Evolutionary conservation across 2,888 invertebrate genomes (phyloP).

Genomic region (Agapostemon virescens): DNA sequence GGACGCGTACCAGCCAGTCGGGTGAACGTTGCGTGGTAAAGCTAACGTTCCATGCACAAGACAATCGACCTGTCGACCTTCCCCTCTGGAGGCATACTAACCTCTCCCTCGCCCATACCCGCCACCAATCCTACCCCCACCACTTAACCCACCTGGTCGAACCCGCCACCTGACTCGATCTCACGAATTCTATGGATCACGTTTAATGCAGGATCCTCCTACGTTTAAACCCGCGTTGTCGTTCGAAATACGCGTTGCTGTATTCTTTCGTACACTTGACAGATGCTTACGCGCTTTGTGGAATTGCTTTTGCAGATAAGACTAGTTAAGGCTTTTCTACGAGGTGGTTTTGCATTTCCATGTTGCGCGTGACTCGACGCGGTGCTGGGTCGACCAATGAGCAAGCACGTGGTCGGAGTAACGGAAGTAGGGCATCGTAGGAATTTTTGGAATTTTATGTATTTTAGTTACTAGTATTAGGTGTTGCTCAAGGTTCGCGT

Average conservation of each 20-base stretch:
- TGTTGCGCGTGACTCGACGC: too few relatives aligned
- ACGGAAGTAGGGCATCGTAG: too few relatives aligned
- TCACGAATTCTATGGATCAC: slow-evolving; percentile 62
- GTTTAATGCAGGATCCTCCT: slow-evolving; percentile 39
- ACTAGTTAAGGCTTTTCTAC: not conserved
- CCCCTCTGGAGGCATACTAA: slow-evolving; percentile 67
- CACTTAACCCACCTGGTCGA: slow-evolving; percentile 67
- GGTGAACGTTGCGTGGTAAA: not conserved
- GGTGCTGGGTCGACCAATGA: too few relatives aligned
- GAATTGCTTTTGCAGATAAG: not conserved
- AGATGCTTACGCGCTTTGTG: not conserved
- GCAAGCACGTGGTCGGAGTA: too few relatives aligned
- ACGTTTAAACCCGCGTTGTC: not conserved
- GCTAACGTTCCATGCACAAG: slow-evolving; percentile 19
- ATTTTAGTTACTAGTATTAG: too few relatives aligned
- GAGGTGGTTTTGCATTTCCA: not conserved
- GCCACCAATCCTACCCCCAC: slow-evolving; percentile 58
- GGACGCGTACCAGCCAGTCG: not conserved
- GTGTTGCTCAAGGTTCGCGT: too few relatives aligned
- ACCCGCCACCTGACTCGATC: slow-evolving; percentile 72
- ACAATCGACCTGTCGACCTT: slow-evolving; percentile 69
- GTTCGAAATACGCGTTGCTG: not conserved
- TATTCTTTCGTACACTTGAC: not conserved
- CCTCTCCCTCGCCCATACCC: slow-evolving; percentile 60
- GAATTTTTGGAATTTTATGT: too few relatives aligned